These are phyloP conservation scores for Tanaodytes sp. DNA, from an alignment of 2,888 invertebrate species.

Conservation along the genomic window DNA sequence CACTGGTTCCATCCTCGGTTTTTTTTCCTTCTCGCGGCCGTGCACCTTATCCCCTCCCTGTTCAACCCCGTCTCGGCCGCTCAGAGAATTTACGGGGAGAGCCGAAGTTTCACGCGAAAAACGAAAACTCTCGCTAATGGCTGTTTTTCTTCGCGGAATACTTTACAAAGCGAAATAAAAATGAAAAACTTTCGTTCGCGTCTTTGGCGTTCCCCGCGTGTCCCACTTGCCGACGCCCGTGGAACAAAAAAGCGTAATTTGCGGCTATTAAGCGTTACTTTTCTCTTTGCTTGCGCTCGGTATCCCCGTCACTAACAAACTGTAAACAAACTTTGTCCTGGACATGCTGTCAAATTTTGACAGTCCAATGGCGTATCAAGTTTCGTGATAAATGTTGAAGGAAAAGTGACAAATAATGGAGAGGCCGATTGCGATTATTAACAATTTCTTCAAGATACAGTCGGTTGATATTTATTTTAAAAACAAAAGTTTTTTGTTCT, in stretches of 20 bases:
- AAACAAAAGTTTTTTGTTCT: too few relatives aligned
- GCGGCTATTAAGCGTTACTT: slow-evolving; percentile 66
- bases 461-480: too few relatives aligned
- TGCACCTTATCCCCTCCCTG: too few relatives aligned
- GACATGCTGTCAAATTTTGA: slow-evolving; percentile 14
- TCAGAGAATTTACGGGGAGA: slow-evolving; percentile 62
- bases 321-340: slow-evolving; percentile 1
- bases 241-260: slow-evolving; percentile 66
- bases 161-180: slow-evolving; percentile 70
- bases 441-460: too few relatives aligned
- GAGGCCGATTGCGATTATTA: too few relatives aligned
- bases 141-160: slow-evolving; percentile 73
- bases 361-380: not conserved
- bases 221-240: slow-evolving; percentile 36
- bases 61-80: too few relatives aligned
- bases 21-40: slow-evolving; percentile 44
- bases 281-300: slow-evolving; percentile 19
- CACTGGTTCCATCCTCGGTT: slow-evolving; percentile 21
- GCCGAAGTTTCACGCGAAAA: slow-evolving; percentile 72
- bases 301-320: slow-evolving; percentile 6
- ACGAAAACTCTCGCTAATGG: slow-evolving; percentile 73
- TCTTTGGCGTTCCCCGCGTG: slow-evolving; percentile 33
- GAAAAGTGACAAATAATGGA: too few relatives aligned
- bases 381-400: too few relatives aligned
- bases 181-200: slow-evolving; percentile 60